Base-by-base conservation (phyloP, 2,888 invertebrate species). In the Tolmerus cingulatus region DNA sequence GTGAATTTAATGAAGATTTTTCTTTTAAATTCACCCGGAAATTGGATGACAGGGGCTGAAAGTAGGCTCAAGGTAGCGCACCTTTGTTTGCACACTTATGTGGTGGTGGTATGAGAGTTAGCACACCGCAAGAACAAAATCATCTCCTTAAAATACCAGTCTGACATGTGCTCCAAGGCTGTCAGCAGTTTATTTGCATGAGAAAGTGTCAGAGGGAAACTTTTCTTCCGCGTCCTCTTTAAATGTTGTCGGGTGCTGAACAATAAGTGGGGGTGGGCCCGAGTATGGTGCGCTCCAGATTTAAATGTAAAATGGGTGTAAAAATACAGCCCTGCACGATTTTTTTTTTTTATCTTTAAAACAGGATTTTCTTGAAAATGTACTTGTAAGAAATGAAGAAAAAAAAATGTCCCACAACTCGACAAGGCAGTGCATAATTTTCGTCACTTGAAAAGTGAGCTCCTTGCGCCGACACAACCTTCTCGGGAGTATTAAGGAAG, bases 121-220 rank as follows among this genome's bases (percentile, higher is more conserved):
- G 40, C 43, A 23, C 27, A 76, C 76, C 76, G 37, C 37, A 76
- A 30, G 37, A 34, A 37, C 76, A 34, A 43, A 78, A 78, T 46
- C 43, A 78, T 23, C 46, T 78, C 40, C 78, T 27, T 37, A 78
- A 78, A 78, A 78, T 40, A 19, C 46, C 27, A 19, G 27, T 78
- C 43, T 46, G 40, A 46, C 78, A 78, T 78, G 37, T 78, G 46
- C 76, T 76, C 16, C 34, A 34, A 76, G 76, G 76, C 34, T 78
- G 78, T 46, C 78, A 78, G 78, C 43, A 78, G 76, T 76, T 76
- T 78, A 78, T 78, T 78, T 78, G 78, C 78, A 78, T 78, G 43
- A 78, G 46, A 78, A 78, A 78, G 37, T 78, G 46, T 46, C 43
- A 19, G 43, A 78, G 37, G 76, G 27, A 78, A 78, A 78, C n/a